A percentile compares a stretch with the other conserved stretches of the same genome.
phyloP scores from a whole-genome alignment of 2,797 vertebrate genomes.

The Darevskia nairensis region DNA sequence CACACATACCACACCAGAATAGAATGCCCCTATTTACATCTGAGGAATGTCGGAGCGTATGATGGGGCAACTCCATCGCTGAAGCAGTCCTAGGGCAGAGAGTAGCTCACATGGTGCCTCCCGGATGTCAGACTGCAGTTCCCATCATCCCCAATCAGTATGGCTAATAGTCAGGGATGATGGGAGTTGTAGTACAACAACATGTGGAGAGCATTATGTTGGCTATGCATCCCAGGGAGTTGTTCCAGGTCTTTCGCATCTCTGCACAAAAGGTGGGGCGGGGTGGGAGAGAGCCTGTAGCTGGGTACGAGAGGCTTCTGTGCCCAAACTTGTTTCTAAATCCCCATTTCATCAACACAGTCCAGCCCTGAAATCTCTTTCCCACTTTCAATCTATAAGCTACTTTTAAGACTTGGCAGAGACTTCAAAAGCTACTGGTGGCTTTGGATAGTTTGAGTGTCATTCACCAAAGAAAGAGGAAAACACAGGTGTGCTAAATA shows the following conservation, averaged over 20 bases:
- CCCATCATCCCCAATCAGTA: too few species aligned
- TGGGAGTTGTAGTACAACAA: too few species aligned
- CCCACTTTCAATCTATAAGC: not conserved
- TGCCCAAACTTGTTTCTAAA: not conserved
- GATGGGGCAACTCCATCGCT: too few species aligned
- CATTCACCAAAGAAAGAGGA: not conserved
- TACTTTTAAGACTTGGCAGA: not conserved
- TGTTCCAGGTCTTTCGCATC: not conserved
- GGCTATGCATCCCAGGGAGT: not conserved
- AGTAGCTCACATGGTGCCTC: too few species aligned
- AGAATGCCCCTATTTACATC: too few species aligned
- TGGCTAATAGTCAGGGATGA: too few species aligned
- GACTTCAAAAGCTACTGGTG: not conserved
- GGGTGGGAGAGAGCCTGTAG: not conserved
- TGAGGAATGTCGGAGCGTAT: too few species aligned
- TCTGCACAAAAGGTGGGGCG: not conserved
- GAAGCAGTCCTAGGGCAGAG: too few species aligned
- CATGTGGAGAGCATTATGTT: not conserved
- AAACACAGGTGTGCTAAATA: not conserved
- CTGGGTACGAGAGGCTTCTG: not conserved
- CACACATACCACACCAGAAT: too few species aligned
- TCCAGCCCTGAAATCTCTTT: not conserved
- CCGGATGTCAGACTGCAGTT: too few species aligned
- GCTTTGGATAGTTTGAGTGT: too few species aligned
- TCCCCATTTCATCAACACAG: not conserved